Evolutionary conservation across 2,113 vertebrate genomes (phyloP).

Genomic region (Chlorocebus sabaeus): DNA sequence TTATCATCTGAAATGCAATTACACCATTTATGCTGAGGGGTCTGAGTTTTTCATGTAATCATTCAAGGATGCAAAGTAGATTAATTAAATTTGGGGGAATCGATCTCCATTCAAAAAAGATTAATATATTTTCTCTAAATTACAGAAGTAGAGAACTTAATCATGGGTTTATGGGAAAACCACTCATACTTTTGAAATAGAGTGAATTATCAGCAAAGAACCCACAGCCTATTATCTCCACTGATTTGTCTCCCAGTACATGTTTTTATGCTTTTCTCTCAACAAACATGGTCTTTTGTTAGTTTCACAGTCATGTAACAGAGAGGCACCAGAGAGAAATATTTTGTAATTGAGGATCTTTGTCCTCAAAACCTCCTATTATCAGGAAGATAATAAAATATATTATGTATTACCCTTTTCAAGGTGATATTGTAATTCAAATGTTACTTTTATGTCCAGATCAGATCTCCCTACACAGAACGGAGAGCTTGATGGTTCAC

Average conservation of each 20-base stretch:
- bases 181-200: conserved; percentile 2
- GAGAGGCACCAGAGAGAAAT: not conserved
- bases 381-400: not conserved
- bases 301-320: not conserved
- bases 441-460: not conserved
- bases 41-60: conserved; percentile 29
- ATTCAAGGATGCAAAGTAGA: conserved; percentile 48
- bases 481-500: not conserved
- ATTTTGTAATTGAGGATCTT: not conserved
- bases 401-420: not conserved
- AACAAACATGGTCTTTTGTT: not conserved
- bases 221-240: not conserved
- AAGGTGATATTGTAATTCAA: not conserved
- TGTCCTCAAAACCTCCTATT: not conserved
- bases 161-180: conserved; percentile 49
- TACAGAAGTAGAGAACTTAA: conserved; percentile 57
- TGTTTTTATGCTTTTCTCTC: not conserved
- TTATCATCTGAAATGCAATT: conserved; percentile 44
- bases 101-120: conserved; percentile 42
- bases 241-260: not conserved
- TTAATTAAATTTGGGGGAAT: conserved; percentile 43
- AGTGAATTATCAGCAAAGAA: conserved; percentile 42
- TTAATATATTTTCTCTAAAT: conserved; percentile 63
- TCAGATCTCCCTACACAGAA: not conserved
- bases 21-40: conserved; percentile 34